phyloP scores from a whole-genome alignment of 1,140 invertebrate genomes.

The Triops longicaudatus region DNA sequence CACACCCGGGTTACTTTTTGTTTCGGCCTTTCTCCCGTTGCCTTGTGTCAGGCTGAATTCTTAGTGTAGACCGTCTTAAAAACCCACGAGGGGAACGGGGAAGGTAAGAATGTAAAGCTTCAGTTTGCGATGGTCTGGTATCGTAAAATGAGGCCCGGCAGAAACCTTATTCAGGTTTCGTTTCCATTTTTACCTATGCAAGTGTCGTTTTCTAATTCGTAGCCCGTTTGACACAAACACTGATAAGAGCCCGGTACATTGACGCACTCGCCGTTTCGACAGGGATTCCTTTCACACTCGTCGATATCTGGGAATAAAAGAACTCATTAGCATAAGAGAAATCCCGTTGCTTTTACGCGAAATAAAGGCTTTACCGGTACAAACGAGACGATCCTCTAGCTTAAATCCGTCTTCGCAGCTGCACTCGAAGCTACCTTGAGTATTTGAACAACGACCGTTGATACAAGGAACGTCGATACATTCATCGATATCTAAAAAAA shows the following conservation, averaged over 20 bases:
- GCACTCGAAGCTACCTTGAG: conserved; percentile 69
- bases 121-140: too few relatives aligned
- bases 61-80: too few relatives aligned
- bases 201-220: conserved; percentile 36
- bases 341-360: conserved; percentile 43
- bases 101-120: too few relatives aligned
- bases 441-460: conserved; percentile 63
- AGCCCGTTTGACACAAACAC: conserved; percentile 39
- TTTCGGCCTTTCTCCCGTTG: too few relatives aligned
- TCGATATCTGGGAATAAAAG: conserved; percentile 31
- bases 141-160: too few relatives aligned
- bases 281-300: conserved; percentile 31
- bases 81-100: too few relatives aligned
- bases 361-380: conserved; percentile 40
- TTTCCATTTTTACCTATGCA: conserved; percentile 18
- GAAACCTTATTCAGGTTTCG: too few relatives aligned
- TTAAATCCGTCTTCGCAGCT: conserved; percentile 65
- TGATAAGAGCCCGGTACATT: conserved; percentile 35
- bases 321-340: conserved; percentile 38
- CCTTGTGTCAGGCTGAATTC: too few relatives aligned
- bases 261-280: conserved; percentile 35
- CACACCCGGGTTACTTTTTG: too few relatives aligned
- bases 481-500: conserved; percentile 53
- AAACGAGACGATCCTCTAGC: conserved; percentile 40
- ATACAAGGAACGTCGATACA: conserved; percentile 49